Evolutionary conservation across 2,113 vertebrate genomes (phyloP).

Genomic region (Parus major): DNA sequence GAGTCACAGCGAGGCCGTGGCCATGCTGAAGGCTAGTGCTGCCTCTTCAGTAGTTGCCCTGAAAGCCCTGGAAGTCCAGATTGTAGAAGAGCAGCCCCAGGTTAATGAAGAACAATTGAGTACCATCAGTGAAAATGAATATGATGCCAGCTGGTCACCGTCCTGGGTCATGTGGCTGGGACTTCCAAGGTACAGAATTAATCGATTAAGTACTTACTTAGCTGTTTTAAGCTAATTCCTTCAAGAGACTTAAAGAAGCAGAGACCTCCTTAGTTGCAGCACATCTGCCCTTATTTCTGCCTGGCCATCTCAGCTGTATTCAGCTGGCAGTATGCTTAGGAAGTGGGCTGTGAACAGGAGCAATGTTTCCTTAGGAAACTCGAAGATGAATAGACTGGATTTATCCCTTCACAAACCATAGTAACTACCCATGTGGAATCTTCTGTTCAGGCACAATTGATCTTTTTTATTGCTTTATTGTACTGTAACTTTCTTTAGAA

Average conservation of each 20-base stretch:
- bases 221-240: neutral
- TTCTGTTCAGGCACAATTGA: neutral
- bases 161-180: conserved; percentile 99
- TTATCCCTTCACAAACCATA: neutral
- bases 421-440: neutral
- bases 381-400: neutral
- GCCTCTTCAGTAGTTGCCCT: conserved; percentile 87
- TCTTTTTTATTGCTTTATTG: neutral
- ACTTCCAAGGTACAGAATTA: conserved; percentile 83
- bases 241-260: neutral
- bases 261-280: neutral
- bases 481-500: neutral
- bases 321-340: neutral
- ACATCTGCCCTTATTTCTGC: neutral
- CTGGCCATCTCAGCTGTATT: neutral
- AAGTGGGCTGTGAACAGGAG: neutral
- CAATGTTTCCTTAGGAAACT: neutral
- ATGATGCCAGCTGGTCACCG: conserved; percentile 94
- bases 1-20: conserved; percentile 95
- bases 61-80: conserved; percentile 90
- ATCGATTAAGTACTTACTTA: neutral
- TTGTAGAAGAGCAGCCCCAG: conserved; percentile 82
- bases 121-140: conserved; percentile 88
- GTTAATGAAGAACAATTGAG: conserved; percentile 78
- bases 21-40: conserved; percentile 93